phyloP scores from a whole-genome alignment of 2,113 vertebrate genomes.

The Sus scrofa region DNA sequence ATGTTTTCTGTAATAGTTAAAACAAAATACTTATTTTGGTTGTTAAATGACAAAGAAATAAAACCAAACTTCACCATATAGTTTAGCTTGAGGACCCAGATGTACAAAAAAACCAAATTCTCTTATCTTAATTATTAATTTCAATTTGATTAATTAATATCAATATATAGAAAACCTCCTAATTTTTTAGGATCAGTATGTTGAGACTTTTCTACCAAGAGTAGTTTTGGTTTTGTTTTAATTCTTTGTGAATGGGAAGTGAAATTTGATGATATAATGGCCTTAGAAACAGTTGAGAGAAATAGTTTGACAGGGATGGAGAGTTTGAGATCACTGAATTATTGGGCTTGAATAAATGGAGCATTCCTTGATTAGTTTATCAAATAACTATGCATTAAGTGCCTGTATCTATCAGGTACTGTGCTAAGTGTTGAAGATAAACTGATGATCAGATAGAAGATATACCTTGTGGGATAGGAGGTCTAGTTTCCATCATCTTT shows the following conservation, averaged over 20 bases:
- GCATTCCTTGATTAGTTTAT: not conserved
- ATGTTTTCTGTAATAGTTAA: not conserved
- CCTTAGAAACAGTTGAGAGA: not conserved
- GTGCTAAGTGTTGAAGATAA: not conserved
- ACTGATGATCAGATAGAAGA: not conserved
- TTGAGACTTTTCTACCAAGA: not conserved
- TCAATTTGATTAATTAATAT: not conserved
- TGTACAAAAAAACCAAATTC: not conserved
- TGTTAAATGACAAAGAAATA: not conserved
- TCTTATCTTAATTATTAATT: slow-evolving; percentile 25
- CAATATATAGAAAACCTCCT: not conserved
- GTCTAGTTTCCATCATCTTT: not conserved
- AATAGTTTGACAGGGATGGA: not conserved
- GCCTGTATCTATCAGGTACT: not conserved
- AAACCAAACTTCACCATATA: not conserved
- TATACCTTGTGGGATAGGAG: not conserved
- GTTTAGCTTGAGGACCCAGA: not conserved
- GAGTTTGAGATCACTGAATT: not conserved
- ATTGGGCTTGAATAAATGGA: not conserved
- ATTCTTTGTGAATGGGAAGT: not conserved
- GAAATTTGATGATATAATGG: not conserved
- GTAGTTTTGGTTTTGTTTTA: not conserved
- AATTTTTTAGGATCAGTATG: not conserved
- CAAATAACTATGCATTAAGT: not conserved
- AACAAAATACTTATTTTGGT: not conserved